Evolutionary conservation across 2,888 invertebrate genomes (phyloP).

Genomic region (Megaustenia siamemsis): DNA sequence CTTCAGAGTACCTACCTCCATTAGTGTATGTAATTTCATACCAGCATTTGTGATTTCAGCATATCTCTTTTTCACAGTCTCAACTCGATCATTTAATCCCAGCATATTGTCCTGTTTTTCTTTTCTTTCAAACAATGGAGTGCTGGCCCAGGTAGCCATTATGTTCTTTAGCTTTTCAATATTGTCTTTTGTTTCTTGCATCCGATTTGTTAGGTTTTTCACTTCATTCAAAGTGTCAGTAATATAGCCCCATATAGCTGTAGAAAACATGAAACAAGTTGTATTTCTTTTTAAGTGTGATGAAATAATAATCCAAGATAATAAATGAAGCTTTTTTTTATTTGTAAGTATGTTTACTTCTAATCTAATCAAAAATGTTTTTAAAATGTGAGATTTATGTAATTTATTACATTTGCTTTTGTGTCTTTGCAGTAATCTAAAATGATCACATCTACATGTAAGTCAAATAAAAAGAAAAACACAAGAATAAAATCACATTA

Average conservation of each 20-base stretch:
- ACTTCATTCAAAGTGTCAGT: slow-evolving; percentile 88
- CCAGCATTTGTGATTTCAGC: slow-evolving; percentile 88
- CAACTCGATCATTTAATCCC: slow-evolving; percentile 90
- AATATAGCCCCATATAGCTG: slow-evolving; percentile 90
- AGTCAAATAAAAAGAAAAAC: no score
- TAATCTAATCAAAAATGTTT: no score
- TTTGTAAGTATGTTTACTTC: no score
- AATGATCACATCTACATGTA: no score
- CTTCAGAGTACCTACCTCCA: slow-evolving; percentile 81
- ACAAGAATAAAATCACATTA: no score
- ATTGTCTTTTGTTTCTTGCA: slow-evolving; percentile 91
- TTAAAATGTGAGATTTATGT: no score
- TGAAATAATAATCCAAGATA: no score
- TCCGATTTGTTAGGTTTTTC: slow-evolving; percentile 88
- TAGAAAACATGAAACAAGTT: no score
- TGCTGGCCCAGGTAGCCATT: slow-evolving; percentile 90
- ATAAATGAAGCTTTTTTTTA: no score
- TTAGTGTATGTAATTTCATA: slow-evolving; percentile 86
- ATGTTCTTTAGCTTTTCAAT: slow-evolving; percentile 88
- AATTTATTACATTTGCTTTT: no score
- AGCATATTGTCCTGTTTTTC: slow-evolving; percentile 92
- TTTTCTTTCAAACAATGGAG: slow-evolving; percentile 91
- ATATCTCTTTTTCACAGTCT: slow-evolving; percentile 88
- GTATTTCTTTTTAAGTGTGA: no score
- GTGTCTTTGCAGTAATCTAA: no score